These are phyloP conservation scores for Camarhynchus parvulus DNA, from an alignment of 2,113 vertebrate genomes.

Conservation along the genomic window DNA sequence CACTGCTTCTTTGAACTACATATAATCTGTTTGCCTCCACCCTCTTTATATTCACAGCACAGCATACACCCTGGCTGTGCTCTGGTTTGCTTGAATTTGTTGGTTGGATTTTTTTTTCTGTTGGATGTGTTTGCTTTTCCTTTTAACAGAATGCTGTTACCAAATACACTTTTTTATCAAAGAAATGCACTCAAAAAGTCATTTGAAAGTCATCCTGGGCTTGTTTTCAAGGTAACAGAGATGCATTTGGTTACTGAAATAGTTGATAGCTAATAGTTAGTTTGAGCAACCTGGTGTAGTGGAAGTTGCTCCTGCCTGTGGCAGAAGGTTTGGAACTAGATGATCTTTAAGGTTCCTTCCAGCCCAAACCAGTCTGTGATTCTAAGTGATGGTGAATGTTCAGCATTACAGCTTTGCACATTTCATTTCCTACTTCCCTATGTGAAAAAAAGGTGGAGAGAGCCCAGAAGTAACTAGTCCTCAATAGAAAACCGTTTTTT, in stretches of 20 bases:
- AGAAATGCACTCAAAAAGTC: not conserved
- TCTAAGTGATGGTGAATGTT: not conserved
- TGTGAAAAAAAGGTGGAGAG: not conserved
- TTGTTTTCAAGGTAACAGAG: slow-evolving; percentile 12
- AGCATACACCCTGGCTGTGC: not conserved
- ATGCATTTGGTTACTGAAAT: not conserved
- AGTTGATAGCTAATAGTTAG: not conserved
- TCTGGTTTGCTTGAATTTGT: not conserved
- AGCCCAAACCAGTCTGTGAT: not conserved
- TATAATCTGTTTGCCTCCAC: slow-evolving; percentile 20
- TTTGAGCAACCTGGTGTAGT: not conserved
- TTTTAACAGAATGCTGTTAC: not conserved
- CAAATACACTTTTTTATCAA: not conserved
- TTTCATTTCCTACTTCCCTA: not conserved
- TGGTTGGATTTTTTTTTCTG: not conserved
- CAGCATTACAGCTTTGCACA: not conserved
- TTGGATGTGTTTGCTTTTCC: slow-evolving; percentile 2
- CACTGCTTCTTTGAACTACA: slow-evolving; percentile 27
- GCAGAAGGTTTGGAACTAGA: not conserved
- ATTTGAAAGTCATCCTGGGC: slow-evolving; percentile 21
- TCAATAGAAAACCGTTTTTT: not conserved
- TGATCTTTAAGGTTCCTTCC: not conserved
- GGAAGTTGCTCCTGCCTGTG: not conserved
- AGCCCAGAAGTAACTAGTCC: not conserved
- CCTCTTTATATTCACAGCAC: slow-evolving; percentile 3